Evolutionary conservation across 2,888 invertebrate genomes (phyloP).

Genomic region (Patella pellucida): DNA sequence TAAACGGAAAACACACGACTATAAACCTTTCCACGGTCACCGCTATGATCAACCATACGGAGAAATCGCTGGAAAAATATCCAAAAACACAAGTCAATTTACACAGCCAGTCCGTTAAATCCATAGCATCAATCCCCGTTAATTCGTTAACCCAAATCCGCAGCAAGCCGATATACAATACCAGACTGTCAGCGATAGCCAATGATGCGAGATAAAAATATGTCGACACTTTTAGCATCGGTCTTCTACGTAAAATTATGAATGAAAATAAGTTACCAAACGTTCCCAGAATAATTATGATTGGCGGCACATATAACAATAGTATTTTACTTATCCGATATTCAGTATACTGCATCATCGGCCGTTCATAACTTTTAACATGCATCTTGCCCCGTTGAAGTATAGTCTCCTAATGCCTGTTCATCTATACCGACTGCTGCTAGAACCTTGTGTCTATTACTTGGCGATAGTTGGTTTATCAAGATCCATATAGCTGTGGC

Average conservation of each 20-base stretch:
- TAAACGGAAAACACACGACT: constrained; percentile 66
- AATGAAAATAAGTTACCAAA: constrained; percentile 68
- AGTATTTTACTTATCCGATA: constrained; percentile 52
- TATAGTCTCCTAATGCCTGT: constrained; percentile 19
- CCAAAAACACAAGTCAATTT: constrained; percentile 58
- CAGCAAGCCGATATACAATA: constrained; percentile 65
- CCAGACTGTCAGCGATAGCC: constrained; percentile 64
- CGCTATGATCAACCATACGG: constrained; percentile 68
- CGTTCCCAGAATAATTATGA: constrained; percentile 64
- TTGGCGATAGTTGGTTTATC: constrained; percentile 22
- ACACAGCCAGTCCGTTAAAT: constrained; percentile 56
- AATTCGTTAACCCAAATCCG: constrained; percentile 64
- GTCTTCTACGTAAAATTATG: constrained; percentile 59
- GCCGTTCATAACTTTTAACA: constrained; percentile 28
- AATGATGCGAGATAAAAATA: constrained; percentile 66
- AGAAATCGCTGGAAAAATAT: constrained; percentile 64
- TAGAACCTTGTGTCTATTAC: constrained; percentile 19
- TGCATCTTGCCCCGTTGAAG: constrained; percentile 26
- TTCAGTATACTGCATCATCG: constrained; percentile 38
- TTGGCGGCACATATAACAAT: constrained; percentile 60
- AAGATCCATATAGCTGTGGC: constrained; percentile 21
- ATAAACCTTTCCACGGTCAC: constrained; percentile 67
- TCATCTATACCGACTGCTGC: constrained; percentile 20
- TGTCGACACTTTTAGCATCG: constrained; percentile 66
- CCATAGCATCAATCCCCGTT: constrained; percentile 56